A percentile compares a stretch with the other conserved stretches of the same genome.
These are phyloP conservation scores for Pseudopleuronectes americanus DNA, from an alignment of 2,797 vertebrate species.

Conservation along the genomic window DNA sequence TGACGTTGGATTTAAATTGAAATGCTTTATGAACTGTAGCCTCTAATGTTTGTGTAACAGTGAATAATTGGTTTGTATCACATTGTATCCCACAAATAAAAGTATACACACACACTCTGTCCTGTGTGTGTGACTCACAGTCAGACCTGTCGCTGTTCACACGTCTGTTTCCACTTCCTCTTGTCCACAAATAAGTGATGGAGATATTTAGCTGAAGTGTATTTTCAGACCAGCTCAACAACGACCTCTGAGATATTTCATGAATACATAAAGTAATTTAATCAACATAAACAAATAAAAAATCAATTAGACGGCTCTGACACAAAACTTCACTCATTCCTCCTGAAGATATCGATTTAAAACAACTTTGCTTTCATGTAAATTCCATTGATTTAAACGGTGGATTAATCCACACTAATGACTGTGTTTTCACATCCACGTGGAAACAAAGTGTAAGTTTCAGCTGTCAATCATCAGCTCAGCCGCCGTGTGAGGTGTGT, in stretches of 20 bases:
- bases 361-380: no score
- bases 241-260: no score
- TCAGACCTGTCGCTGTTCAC: conserved; percentile 7
- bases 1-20: conserved; percentile 15
- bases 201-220: not conserved
- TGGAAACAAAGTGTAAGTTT: not conserved
- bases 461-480: conserved; percentile 14
- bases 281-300: no score
- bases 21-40: conserved; percentile 29
- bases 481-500: not conserved
- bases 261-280: no score
- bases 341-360: no score
- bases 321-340: no score
- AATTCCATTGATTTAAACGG: no score
- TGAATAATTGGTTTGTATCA: conserved; percentile 58
- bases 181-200: conserved; percentile 7
- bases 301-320: no score
- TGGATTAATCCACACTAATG: no score
- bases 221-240: not conserved
- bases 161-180: conserved; percentile 64
- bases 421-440: not conserved
- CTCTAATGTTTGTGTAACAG: conserved; percentile 39
- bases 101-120: conserved; percentile 33
- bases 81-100: conserved; percentile 53
- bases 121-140: conserved; percentile 4